Base-by-base conservation (phyloP, 2,888 invertebrate genomes). In the Volucella inanis region DNA sequence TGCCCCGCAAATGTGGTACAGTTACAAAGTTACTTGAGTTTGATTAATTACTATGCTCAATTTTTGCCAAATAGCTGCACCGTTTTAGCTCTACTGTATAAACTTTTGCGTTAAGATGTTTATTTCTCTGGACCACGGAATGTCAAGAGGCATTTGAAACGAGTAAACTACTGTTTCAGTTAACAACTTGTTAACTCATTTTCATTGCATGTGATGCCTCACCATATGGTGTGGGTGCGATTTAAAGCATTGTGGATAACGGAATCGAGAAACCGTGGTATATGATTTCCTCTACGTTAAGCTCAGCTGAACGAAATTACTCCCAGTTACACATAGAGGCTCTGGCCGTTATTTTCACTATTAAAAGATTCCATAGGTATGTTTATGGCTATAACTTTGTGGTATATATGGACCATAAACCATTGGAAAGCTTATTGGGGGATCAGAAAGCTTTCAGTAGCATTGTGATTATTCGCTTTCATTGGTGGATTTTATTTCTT, bases 401-500 rank as follows among this genome's bases (percentile, higher is more conserved):
- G 3, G 54, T 78, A n/a, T 79, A 79, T 14, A 79, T 67, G 1
- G 80, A 72, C 31, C 68, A 81, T 38, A 72, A 81, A 39, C 80
- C 81, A 10, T 43, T 71, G 2, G 77, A 81, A 45, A 77, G 64
- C 14, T 64, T 81, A 38, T 59, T 85, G 31, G 77, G 85, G 8
- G 85, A 80, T 31, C 71, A 84, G 64, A 84, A 84, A 22, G 75
- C 78, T 8, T 38, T 75, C 11, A 52, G 70, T 4, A 79, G 67
- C 65, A 49, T 80, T 6, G 76, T 76, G 10, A 71, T 71, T 10
- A 67, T 84, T 11, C 67, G 77, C 11, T 86, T 80, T 18, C 80
- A 76, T 18, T 67, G 80, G 10, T 81, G 80, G 80, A 85, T 85
- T 57, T 47, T 76, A 1, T 74, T 80, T 80, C 18, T 85, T 10